Evolutionary conservation across 1,140 invertebrate genomes (phyloP), one percentile per base, ranked within the genome.

Genomic region (Saccostrea echinata): DNA sequence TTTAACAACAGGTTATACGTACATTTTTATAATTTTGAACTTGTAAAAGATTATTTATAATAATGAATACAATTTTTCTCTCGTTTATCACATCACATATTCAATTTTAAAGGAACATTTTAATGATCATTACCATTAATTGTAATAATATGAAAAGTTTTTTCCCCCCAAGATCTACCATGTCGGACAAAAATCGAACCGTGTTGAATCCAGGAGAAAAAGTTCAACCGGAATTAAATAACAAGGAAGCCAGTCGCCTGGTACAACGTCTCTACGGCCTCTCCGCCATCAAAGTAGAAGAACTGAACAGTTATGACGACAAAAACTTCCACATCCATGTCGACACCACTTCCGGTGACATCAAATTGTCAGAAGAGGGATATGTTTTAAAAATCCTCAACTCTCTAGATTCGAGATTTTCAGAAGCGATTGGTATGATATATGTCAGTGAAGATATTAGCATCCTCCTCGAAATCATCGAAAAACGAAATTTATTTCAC

Each of bases 321-420:
- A 96, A 96, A 92, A 98, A 98, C 94, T 98, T 96, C 92, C 95
- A 92, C 88, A 94, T 96, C 24, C 92, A 94, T 84, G 91, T 93
- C 0, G 83, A 91, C 21, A 21, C 83, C 24, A 87, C 82, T 27
- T 90, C 91, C 64, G 85, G 84, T 35, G 80, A 92, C 68, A 90
- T 93, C 53, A 84, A 84, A 33, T 16, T 91, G 11, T 93, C 90
- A 84, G 53, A 86, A 1, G 83, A 96, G 89, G 97, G 97, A 0
- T 98, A 97, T 90, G 96, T 97, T 11, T 94, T 98, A 55, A 98
- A 98, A 95, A 96, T 98, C 52, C 95, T 97, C 33, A 98, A 98
- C 94, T 96, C 97, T 0, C 95, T 97, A 91, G 97, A 98, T 92
- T 97, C 97, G 0, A 95, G 96, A 91, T 96, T 97, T 57, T 91